Base-by-base conservation (phyloP, 2,888 invertebrate species). In the Ceraclea dissimilis region DNA sequence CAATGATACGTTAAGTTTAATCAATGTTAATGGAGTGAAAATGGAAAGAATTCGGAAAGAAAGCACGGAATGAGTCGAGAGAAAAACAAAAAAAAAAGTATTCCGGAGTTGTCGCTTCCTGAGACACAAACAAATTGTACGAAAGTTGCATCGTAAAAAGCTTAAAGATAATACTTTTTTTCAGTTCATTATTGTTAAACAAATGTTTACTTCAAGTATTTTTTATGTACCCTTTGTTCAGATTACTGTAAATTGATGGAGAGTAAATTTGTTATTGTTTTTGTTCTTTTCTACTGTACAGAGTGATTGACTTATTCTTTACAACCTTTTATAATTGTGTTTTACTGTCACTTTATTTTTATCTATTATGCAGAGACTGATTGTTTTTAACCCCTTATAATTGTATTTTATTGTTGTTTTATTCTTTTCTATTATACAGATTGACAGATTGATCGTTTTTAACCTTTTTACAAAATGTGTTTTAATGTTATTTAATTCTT, bases 21-120 rank as follows among this genome's bases (percentile, higher is more conserved):
- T 61, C 60, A 61, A 59, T 61, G 58, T 61, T 61, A 61, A 61
- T 61, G 60, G 56, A 39, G 54, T 54, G 58, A 58, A 61, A 61
- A 61, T 61, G 54, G 60, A 61, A 61, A 54, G 58, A 59, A 59
- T 59, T 46, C 13, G 46, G 46, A 46, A 46, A 46, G 46, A 20
- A 46, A 46, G 19, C 46, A 13, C 8, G 18, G 46, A 18, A 39
- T 13, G 39, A 39, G 31, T 31, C 19, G 22, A 51, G n/a, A 17
- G 16, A 21, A 44, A 18, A 16, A 26, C 20, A 26, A 26, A 33
- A 55, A 52, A 20, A 54, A 51, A 31, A 57, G 49, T 52, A 13
- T 46, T 46, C 20, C 39, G 16, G 39, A 46, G 19, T 46, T 46
- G 19, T 19, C 48, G 19, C 31, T 26, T 43, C 31, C 18, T 6